A percentile compares a stretch with the other conserved stretches of the same genome.
Conservation (phyloP, 2,113 vertebrate genomes). For the Psephotus haematonotus region DNA sequence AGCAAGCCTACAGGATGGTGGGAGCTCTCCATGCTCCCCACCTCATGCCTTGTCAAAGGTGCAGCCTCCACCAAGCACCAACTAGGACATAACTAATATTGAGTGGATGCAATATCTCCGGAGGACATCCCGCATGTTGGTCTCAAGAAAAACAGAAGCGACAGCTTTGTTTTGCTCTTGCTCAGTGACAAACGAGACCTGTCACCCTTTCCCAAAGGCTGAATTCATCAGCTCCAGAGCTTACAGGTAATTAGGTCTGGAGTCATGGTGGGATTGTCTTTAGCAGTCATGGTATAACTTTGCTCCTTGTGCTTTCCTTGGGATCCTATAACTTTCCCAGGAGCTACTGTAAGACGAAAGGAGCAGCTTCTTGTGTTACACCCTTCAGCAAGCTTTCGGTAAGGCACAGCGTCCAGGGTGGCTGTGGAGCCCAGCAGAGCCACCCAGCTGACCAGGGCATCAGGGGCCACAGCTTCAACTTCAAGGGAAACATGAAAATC, state of each 20-base stretch:
- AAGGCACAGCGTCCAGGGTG: not conserved
- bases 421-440: not conserved
- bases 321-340: not conserved
- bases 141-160: not conserved
- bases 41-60: not conserved
- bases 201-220: not conserved
- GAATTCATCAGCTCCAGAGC: not conserved
- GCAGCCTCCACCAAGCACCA: not conserved
- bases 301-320: not conserved
- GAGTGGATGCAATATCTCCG: not conserved
- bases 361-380: not conserved
- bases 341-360: not conserved
- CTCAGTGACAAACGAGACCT: not conserved
- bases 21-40: not conserved
- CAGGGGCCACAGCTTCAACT: not conserved
- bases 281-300: not conserved
- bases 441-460: not conserved
- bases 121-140: not conserved
- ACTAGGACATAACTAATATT: not conserved
- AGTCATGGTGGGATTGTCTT: not conserved
- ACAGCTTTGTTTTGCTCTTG: not conserved
- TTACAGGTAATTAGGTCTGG: not conserved
- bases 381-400: not conserved
- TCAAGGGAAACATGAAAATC: not conserved
- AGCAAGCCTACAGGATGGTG: not conserved